Conservation (phyloP, 2,113 vertebrate species). For the Sinocyclocheilus anshuiensis region DNA sequence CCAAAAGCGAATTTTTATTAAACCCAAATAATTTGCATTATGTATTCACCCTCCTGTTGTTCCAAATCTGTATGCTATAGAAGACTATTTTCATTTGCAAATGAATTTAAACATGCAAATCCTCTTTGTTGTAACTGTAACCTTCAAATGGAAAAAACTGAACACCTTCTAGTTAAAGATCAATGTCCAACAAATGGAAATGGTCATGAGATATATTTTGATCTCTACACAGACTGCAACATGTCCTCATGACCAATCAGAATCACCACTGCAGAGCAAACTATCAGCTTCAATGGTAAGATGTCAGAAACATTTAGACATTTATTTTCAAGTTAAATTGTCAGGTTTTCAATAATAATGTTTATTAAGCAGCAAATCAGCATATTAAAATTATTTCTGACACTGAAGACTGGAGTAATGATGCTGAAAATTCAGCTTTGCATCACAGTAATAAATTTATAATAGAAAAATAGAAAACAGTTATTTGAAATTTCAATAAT, state of each 20-base stretch:
- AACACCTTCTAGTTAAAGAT: background rate
- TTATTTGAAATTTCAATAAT: too few species aligned
- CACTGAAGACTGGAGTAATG: background rate
- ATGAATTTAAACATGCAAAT: background rate
- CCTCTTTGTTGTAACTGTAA: background rate
- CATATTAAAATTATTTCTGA: background rate
- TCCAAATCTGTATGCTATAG: background rate
- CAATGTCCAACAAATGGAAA: background rate
- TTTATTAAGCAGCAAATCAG: too few species aligned
- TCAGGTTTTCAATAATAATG: too few species aligned
- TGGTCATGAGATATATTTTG: background rate
- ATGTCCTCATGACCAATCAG: conserved; percentile 67
- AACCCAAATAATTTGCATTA: background rate
- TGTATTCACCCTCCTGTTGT: background rate
- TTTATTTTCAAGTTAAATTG: too few species aligned
- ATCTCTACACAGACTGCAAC: conserved; percentile 47
- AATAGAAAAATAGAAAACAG: too few species aligned
- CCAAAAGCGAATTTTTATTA: background rate
- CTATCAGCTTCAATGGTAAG: conserved; percentile 61
- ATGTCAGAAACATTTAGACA: background rate
- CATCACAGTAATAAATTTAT: too few species aligned
- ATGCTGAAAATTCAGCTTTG: background rate
- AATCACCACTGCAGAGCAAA: conserved; percentile 52
- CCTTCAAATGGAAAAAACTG: background rate
- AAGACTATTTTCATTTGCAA: background rate